phyloP scores from a whole-genome alignment of 2,888 invertebrate species.

The Leptopterna dolabrata region DNA sequence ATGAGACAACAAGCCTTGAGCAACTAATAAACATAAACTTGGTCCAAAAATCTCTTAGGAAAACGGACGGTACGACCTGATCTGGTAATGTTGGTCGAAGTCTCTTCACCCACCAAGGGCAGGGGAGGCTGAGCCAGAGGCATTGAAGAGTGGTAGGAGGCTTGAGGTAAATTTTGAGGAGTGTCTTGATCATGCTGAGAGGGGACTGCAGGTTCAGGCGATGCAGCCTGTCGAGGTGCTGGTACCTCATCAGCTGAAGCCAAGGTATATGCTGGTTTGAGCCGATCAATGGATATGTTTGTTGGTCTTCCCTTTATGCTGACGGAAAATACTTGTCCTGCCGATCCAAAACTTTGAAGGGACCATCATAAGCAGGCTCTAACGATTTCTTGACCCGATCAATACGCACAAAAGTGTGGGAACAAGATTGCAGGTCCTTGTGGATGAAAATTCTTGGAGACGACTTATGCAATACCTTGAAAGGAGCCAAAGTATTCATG shows the following conservation, averaged over 20 bases:
- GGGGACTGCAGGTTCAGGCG: not conserved
- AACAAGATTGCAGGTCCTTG: not conserved
- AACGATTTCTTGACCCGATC: not conserved
- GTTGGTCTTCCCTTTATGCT: not conserved
- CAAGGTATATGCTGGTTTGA: not conserved
- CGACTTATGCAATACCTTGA: not conserved
- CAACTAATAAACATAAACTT: too few relatives aligned
- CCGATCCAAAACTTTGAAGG: not conserved
- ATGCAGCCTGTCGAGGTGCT: not conserved
- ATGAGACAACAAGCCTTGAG: too few relatives aligned
- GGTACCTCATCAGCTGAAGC: not conserved
- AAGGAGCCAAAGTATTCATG: too few relatives aligned
- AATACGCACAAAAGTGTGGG: constrained; percentile 29
- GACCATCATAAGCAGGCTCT: too few relatives aligned
- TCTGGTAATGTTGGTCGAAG: not conserved
- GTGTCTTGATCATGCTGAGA: not conserved
- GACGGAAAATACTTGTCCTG: not conserved
- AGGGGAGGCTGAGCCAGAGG: not conserved
- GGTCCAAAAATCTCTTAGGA: too few relatives aligned
- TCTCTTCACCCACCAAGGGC: not conserved
- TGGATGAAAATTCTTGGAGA: not conserved
- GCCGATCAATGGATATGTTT: not conserved
- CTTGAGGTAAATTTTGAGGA: not conserved
- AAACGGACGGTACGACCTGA: too few relatives aligned
- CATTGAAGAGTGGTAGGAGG: not conserved